Conservation (phyloP, 2,797 vertebrate genomes). For the Salmo trutta region DNA sequence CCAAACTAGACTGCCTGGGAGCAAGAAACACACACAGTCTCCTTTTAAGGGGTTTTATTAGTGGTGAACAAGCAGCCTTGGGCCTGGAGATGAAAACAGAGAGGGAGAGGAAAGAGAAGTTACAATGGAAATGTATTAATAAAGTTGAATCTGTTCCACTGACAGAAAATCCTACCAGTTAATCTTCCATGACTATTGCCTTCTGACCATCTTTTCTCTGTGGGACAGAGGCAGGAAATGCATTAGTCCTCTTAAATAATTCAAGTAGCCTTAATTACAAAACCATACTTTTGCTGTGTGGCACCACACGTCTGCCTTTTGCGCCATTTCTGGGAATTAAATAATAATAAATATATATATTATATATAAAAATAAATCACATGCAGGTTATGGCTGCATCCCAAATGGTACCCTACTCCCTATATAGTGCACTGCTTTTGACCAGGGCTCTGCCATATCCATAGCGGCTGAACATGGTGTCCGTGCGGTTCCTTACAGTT, state of each 20-base stretch:
- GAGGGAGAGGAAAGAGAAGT: neutral
- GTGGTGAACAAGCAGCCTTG: slow-evolving; percentile 29
- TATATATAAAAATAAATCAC: too few relatives aligned
- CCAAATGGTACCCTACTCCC: too few relatives aligned
- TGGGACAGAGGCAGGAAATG: slow-evolving; percentile 52
- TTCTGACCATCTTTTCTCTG: slow-evolving; percentile 13
- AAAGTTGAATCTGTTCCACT: neutral
- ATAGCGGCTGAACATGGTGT: neutral
- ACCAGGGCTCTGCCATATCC: too few relatives aligned
- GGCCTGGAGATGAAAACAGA: slow-evolving; percentile 28
- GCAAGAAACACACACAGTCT: slow-evolving; percentile 25
- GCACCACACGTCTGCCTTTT: neutral
- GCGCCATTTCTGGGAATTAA: neutral
- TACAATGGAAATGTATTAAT: neutral
- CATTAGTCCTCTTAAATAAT: slow-evolving; percentile 63
- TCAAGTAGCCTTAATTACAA: slow-evolving; percentile 60
- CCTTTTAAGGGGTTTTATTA: slow-evolving; percentile 64
- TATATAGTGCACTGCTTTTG: too few relatives aligned
- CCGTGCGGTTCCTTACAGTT: slow-evolving; percentile 45
- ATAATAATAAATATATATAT: too few relatives aligned
- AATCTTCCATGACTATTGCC: slow-evolving; percentile 9
- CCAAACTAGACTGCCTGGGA: slow-evolving; percentile 9
- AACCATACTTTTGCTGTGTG: slow-evolving; percentile 60
- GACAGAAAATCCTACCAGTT: slow-evolving; percentile 32
- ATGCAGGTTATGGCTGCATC: too few relatives aligned